phyloP scores from a whole-genome alignment of 2,888 invertebrate genomes.

The Ennomos quercinarius region DNA sequence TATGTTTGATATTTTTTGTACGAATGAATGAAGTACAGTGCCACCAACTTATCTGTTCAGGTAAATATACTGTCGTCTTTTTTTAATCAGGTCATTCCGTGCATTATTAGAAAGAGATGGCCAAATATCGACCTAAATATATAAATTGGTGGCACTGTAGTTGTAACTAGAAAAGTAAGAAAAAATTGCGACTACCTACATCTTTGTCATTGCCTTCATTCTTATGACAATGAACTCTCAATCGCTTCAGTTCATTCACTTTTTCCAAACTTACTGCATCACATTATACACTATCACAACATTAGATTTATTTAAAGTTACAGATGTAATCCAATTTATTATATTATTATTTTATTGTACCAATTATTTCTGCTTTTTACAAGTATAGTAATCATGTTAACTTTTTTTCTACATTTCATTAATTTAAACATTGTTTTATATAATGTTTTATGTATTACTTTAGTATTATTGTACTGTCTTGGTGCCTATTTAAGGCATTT shows the following conservation, averaged over 20 bases:
- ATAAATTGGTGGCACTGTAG: constrained; percentile 11
- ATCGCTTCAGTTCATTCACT: constrained; percentile 1
- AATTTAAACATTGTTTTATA: constrained; percentile 8
- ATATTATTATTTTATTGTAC: not conserved
- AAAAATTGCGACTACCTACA: constrained; percentile 13
- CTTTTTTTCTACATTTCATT: constrained; percentile 6
- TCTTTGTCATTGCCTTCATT: constrained; percentile 3
- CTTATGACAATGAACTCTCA: constrained; percentile 1
- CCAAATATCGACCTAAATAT: no score
- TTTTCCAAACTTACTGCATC: constrained; percentile 11
- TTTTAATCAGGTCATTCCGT: no score
- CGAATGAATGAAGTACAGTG: constrained; percentile 30
- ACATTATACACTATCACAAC: constrained; percentile 26
- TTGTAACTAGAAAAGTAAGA: constrained; percentile 11
- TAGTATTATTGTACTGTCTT: constrained; percentile 23
- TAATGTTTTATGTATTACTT: constrained; percentile 6
- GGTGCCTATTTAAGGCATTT: constrained; percentile 34
- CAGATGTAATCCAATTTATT: not conserved
- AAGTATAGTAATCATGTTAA: constrained; percentile 7
- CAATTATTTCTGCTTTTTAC: constrained; percentile 15
- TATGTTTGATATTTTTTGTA: constrained; percentile 46
- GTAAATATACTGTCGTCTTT: no score
- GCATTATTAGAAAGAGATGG: no score
- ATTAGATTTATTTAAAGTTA: constrained; percentile 6
- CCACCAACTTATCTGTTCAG: no score